Evolutionary conservation across 2,888 invertebrate genomes (phyloP).

Genomic region (Magallana nippona): DNA sequence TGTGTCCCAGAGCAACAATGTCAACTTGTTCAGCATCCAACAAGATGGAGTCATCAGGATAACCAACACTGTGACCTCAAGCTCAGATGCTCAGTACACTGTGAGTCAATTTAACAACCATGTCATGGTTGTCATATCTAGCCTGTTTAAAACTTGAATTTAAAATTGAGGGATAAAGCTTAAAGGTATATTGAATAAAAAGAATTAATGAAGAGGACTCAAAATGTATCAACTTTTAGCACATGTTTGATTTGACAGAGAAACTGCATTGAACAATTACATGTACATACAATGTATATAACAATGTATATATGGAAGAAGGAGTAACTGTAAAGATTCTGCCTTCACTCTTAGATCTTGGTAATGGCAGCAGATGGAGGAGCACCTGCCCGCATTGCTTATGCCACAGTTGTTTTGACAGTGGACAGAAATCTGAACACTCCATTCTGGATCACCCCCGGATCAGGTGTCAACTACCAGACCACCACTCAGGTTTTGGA

Average conservation of each 20-base stretch:
- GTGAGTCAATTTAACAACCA: conserved; percentile 46
- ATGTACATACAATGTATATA: not conserved
- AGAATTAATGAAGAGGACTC: too few relatives aligned
- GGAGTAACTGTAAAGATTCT: not conserved
- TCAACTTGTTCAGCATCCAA: conserved; percentile 67
- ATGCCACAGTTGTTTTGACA: conserved; percentile 63
- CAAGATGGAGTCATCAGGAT: conserved; percentile 57
- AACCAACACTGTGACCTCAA: conserved; percentile 49
- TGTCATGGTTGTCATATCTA: too few relatives aligned
- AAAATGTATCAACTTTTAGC: too few relatives aligned
- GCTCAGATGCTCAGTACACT: conserved; percentile 56
- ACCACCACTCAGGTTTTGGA: conserved; percentile 62
- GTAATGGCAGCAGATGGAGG: conserved; percentile 72
- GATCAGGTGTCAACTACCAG: conserved; percentile 47
- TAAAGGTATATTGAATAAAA: too few relatives aligned
- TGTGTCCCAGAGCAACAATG: conserved; percentile 69
- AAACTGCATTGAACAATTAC: too few relatives aligned
- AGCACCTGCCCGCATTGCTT: conserved; percentile 59
- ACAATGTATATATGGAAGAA: too few relatives aligned
- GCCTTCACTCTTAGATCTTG: conserved; percentile 59
- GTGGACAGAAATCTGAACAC: conserved; percentile 69
- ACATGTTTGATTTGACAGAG: too few relatives aligned
- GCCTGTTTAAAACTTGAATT: too few relatives aligned
- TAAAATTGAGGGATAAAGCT: too few relatives aligned
- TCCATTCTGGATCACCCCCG: conserved; percentile 65